Evolutionary conservation across 2,797 vertebrate species (phyloP).

Genomic region (Pogonophryne albipinna): DNA sequence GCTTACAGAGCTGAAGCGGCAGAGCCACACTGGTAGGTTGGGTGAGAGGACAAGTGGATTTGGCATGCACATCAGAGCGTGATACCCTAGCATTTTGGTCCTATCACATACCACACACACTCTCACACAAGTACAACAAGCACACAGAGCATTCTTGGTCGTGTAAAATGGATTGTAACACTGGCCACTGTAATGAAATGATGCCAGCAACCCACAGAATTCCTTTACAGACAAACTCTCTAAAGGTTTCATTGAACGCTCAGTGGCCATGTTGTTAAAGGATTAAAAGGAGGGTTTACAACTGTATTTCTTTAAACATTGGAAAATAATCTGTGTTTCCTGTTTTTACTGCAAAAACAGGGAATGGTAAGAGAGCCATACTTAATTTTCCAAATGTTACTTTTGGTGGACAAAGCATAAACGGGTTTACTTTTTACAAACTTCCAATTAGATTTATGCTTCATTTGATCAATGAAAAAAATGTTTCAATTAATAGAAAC

Average conservation of each 20-base stretch:
- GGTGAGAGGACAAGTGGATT: constrained; percentile 84
- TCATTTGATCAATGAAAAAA: constrained; percentile 43
- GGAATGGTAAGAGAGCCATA: neutral
- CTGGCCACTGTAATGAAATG: constrained; percentile 80
- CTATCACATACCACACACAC: constrained; percentile 78
- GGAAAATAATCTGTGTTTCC: constrained; percentile 25
- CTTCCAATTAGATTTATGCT: constrained; percentile 32
- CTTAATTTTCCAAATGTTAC: neutral
- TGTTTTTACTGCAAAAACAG: neutral
- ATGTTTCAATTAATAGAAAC: constrained; percentile 53
- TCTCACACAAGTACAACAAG: constrained; percentile 42
- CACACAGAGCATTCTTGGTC: constrained; percentile 68
- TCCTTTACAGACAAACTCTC: constrained; percentile 58
- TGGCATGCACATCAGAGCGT: constrained; percentile 85
- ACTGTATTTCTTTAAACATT: constrained; percentile 8
- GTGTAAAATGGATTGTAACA: constrained; percentile 81
- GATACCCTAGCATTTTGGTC: constrained; percentile 79
- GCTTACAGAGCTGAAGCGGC: constrained; percentile 66
- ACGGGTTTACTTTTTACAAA: constrained; percentile 23
- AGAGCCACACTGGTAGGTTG: constrained; percentile 75
- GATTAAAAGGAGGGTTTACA: constrained; percentile 30
- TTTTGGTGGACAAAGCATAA: constrained; percentile 25
- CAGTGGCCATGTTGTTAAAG: constrained; percentile 39
- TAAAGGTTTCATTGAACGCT: constrained; percentile 56
- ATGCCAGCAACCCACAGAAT: constrained; percentile 72